A percentile compares a stretch with the other conserved stretches of the same genome.
Conservation (phyloP, 2,888 invertebrate genomes). For the Diloba caeruleocephala region DNA sequence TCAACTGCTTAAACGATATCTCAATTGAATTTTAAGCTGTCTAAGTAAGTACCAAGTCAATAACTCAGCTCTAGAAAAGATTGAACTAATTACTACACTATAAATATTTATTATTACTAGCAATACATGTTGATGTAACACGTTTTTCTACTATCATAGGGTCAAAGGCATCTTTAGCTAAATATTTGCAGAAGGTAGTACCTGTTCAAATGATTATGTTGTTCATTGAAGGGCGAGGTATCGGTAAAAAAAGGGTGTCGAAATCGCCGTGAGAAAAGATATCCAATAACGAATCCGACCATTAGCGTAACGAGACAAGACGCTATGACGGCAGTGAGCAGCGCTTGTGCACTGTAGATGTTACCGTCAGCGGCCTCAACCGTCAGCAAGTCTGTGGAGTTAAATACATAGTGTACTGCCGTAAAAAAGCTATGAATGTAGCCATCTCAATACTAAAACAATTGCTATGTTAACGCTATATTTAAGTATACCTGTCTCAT, state of each 20-base stretch:
- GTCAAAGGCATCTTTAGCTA: too few relatives aligned
- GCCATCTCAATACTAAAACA: neutral
- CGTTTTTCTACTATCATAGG: too few relatives aligned
- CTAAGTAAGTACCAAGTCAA: too few relatives aligned
- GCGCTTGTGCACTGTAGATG: slow-evolving; percentile 94
- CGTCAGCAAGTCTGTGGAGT: slow-evolving; percentile 78
- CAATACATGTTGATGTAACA: too few relatives aligned
- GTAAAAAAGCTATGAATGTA: neutral
- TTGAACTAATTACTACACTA: too few relatives aligned
- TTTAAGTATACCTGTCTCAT: slow-evolving; percentile 78
- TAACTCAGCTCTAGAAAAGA: too few relatives aligned
- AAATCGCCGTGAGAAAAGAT: slow-evolving; percentile 94
- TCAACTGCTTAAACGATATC: slow-evolving; percentile 11
- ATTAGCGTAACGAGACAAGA: slow-evolving; percentile 94
- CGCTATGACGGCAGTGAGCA: slow-evolving; percentile 94
- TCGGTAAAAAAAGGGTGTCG: slow-evolving; percentile 92
- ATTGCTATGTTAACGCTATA: neutral
- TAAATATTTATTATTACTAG: too few relatives aligned
- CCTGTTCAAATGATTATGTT: slow-evolving; percentile 94
- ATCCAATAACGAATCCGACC: slow-evolving; percentile 95
- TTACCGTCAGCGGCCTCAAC: slow-evolving; percentile 90
- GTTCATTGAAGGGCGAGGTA: slow-evolving; percentile 93
- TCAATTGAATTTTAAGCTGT: slow-evolving; percentile 2
- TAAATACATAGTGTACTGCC: neutral
- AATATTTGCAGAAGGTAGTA: slow-evolving; percentile 57